Base-by-base conservation (phyloP, 1,140 invertebrate species). In the Hydropsyche tenuis region DNA sequence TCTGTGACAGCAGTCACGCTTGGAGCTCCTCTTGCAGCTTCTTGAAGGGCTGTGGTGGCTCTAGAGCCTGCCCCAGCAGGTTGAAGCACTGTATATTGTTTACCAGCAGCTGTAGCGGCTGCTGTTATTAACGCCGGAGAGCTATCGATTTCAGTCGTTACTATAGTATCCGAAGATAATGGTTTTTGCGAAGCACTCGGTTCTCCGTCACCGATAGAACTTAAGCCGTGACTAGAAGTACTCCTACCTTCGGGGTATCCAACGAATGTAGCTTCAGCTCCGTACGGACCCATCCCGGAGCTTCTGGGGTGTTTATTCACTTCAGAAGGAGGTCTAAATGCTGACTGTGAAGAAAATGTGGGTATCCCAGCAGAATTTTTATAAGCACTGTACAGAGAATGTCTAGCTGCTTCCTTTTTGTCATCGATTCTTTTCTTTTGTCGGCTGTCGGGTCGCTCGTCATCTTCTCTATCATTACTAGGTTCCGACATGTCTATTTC, bases 11-110 rank as follows among this genome's bases (percentile, higher is more conserved):
- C 87, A 5, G 91, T 85, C 37, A 88, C 89, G 78, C 85, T 87
- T 1, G 89, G 85, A 25, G 90, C 89, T 45, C 89, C 89, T 14
- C 90, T 81, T 1, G 89, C 86, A 6, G 90, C 89, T 79, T 94
- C 92, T 79, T 94, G 92, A 62, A 94, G 87, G 0, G 91, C 91
- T 18, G 90, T 91, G 0, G 92, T 91, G 0, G 91, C 91, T 30
- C 92, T 87, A 4, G 92, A 93, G 1, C 91, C 90, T 0, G 89
- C 86, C 14, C 89, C 90, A 7, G 93, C 92, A 0, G 93, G 93
- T 80, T 94, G 93, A 16, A 94, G 84, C 63, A 94, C 93, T 14
- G 93, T 94, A 78, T 94, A 94, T 78, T 94, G 92, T 82, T 93
- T 89, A 0, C 72, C 73, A 51, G 66, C 53, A 14, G 51, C 65